Percentiles rank a stretch among this genome's conserved stretches.
Conservation (phyloP, 2,797 vertebrate genomes). For the Eleutherodactylus coqui region DNA sequence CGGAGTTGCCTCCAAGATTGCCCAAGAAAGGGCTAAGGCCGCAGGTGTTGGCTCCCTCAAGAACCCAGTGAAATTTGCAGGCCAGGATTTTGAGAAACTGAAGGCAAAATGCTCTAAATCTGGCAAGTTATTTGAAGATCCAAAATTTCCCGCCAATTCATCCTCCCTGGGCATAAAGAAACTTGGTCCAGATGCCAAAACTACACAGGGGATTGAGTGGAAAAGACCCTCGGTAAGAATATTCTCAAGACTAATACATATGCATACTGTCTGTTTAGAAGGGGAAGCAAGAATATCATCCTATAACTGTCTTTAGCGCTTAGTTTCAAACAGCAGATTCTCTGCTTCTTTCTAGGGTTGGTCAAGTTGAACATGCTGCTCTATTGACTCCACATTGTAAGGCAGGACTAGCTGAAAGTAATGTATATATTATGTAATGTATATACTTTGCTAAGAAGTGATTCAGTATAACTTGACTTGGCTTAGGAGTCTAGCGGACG, state of each 20-base stretch:
- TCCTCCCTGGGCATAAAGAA: conserved; percentile 80
- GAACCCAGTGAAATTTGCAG: conserved; percentile 78
- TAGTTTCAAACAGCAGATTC: no score
- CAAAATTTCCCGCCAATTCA: conserved; percentile 78
- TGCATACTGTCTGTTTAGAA: background rate
- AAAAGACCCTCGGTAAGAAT: conserved; percentile 65
- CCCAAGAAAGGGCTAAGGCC: conserved; percentile 65
- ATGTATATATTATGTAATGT: no score
- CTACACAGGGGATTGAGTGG: conserved; percentile 78
- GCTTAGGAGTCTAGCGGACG: no score
- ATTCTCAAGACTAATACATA: background rate
- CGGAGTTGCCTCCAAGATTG: conserved; percentile 65
- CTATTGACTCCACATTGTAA: no score
- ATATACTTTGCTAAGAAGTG: no score
- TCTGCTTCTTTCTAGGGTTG: no score
- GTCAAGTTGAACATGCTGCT: no score
- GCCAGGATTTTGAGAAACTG: conserved; percentile 83
- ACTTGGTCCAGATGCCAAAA: conserved; percentile 79
- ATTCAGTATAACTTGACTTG: no score
- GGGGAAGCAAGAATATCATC: background rate
- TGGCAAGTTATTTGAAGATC: conserved; percentile 81
- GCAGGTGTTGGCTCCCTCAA: conserved; percentile 73
- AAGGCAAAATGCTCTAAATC: conserved; percentile 76
- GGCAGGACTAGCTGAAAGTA: no score
- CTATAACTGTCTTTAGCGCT: no score